These are phyloP conservation scores for Palaemon carinicauda DNA, from an alignment of 1,140 invertebrate species.

Conservation along the genomic window DNA sequence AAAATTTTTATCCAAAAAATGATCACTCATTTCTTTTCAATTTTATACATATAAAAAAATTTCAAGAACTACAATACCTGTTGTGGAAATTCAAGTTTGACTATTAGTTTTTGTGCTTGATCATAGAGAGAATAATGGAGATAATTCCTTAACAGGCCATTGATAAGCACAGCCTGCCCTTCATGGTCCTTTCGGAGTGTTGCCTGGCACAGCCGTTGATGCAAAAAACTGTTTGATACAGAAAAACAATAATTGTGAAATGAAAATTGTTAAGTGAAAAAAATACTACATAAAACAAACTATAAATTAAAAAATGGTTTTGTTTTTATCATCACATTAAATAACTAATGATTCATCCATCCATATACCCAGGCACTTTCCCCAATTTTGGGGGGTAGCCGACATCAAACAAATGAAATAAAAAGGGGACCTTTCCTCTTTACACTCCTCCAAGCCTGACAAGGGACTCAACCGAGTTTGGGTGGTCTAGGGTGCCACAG, in stretches of 20 bases:
- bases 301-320: too few species aligned
- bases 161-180: conserved; percentile 95
- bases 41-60: background rate
- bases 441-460: too few species aligned
- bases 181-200: conserved; percentile 96
- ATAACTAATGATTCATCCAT: background rate
- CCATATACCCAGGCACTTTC: too few species aligned
- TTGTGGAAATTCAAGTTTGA: conserved; percentile 96
- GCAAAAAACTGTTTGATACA: conserved; percentile 76
- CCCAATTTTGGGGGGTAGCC: too few species aligned
- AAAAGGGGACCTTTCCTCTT: too few species aligned
- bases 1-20: too few species aligned
- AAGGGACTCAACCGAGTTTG: too few species aligned
- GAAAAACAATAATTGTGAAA: conserved; percentile 20
- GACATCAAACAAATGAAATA: too few species aligned
- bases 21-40: too few species aligned
- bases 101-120: conserved; percentile 92
- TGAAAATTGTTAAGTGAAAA: background rate
- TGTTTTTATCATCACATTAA: background rate
- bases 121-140: conserved; percentile 96
- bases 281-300: background rate
- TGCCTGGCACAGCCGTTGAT: conserved; percentile 89
- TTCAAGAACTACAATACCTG: conserved; percentile 63
- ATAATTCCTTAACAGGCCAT: conserved; percentile 94
- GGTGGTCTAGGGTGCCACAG: too few species aligned